Conservation (phyloP, 2,888 invertebrate species). For the Ectropis crepuscularia region DNA sequence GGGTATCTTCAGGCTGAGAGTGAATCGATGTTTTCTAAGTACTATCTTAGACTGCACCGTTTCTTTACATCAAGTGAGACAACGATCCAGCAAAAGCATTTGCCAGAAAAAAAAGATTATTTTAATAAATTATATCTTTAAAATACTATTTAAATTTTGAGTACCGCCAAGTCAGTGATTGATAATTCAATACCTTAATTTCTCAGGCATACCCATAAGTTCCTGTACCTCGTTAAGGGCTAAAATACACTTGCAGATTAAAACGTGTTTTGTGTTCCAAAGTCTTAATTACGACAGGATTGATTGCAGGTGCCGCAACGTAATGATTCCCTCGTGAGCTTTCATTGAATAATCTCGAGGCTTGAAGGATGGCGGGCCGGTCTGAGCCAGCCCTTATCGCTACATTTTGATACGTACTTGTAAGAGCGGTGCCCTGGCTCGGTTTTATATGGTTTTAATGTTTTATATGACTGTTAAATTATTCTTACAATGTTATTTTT, state of each 20-base stretch:
- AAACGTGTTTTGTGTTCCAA: slow-evolving; percentile 58
- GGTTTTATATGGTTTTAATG: slow-evolving; percentile 35
- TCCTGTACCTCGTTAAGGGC: slow-evolving; percentile 37
- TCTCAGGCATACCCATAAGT: slow-evolving; percentile 21
- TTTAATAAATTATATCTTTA: too few species aligned
- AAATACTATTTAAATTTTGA: too few species aligned
- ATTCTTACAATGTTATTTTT: background rate
- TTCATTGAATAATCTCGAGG: slow-evolving; percentile 64
- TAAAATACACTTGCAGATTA: slow-evolving; percentile 53
- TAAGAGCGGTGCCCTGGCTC: slow-evolving; percentile 25
- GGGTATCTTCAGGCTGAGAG: too few species aligned
- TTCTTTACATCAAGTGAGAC: too few species aligned
- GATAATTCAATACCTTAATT: slow-evolving; percentile 24
- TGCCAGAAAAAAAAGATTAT: too few species aligned
- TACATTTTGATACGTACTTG: slow-evolving; percentile 29
- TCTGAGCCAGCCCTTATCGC: slow-evolving; percentile 46
- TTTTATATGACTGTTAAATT: slow-evolving; percentile 2
- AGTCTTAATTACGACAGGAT: slow-evolving; percentile 74
- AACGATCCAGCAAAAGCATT: too few species aligned
- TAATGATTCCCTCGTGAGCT: slow-evolving; percentile 71
- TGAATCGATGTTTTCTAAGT: too few species aligned
- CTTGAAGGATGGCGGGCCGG: slow-evolving; percentile 52
- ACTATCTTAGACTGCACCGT: too few species aligned
- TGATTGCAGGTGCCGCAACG: slow-evolving; percentile 64
- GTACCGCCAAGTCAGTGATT: slow-evolving; percentile 17